These are phyloP conservation scores for Sylvicola fuscatus DNA, from an alignment of 2,888 invertebrate genomes.

Conservation along the genomic window DNA sequence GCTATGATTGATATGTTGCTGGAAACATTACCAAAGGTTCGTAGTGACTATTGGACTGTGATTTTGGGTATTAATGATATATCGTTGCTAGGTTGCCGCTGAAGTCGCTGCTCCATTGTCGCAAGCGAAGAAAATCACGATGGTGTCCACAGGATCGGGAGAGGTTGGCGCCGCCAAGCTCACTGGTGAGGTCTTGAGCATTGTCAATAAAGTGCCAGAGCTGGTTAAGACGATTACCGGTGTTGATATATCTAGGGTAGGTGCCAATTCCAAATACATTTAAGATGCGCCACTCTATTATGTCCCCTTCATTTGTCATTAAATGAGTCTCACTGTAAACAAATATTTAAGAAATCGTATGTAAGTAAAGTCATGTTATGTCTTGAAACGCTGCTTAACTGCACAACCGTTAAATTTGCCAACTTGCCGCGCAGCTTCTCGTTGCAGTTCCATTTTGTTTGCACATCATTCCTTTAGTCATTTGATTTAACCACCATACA, in stretches of 20 bases:
- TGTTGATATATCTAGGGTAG: slow-evolving; percentile 78
- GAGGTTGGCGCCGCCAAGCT: slow-evolving; percentile 88
- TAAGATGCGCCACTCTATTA: slow-evolving; percentile 11
- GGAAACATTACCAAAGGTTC: slow-evolving; percentile 83
- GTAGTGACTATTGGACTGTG: not conserved
- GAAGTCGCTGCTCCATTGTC: slow-evolving; percentile 91
- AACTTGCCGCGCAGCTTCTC: no score
- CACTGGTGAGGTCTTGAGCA: slow-evolving; percentile 82
- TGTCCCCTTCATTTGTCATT: no score
- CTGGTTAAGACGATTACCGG: slow-evolving; percentile 85
- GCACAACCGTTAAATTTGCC: no score
- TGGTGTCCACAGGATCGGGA: slow-evolving; percentile 84
- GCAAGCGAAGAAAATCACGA: slow-evolving; percentile 86
- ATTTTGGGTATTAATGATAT: slow-evolving; percentile 2
- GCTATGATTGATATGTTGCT: slow-evolving; percentile 95
- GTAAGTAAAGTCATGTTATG: not conserved
- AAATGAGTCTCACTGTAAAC: no score
- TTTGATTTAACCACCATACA: no score
- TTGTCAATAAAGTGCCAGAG: slow-evolving; percentile 80
- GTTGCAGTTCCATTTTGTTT: no score
- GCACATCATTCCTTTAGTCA: no score
- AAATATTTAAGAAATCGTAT: not conserved
- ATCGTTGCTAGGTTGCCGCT: slow-evolving; percentile 57
- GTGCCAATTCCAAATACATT: slow-evolving; percentile 26
- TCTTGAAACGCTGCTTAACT: no score